A percentile compares a stretch with the other conserved stretches of the same genome.
phyloP scores from a whole-genome alignment of 2,113 vertebrate species.

The Tamias sibiricus region DNA sequence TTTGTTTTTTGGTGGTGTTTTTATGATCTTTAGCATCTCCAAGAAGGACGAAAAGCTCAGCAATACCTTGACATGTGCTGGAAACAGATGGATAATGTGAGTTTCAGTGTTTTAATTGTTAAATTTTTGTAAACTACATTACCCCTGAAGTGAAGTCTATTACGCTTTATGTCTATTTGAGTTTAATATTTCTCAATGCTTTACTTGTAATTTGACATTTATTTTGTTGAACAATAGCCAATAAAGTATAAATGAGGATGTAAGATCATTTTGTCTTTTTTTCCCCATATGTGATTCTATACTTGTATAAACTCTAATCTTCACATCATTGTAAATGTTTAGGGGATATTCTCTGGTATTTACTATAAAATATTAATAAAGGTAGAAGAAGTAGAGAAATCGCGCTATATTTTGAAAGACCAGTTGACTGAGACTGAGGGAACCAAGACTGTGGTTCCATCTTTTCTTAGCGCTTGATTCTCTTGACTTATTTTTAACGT shows the following conservation, averaged over 20 bases:
- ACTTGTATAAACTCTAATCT: neutral
- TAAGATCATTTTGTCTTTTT: neutral
- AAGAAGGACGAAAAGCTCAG: constrained; percentile 97
- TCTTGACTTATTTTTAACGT: constrained; percentile 51
- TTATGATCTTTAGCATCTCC: constrained; percentile 93
- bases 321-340: constrained; percentile 23
- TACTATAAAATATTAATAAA: constrained; percentile 36
- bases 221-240: neutral
- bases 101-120: constrained; percentile 78
- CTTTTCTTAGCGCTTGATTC: neutral
- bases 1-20: constrained; percentile 48
- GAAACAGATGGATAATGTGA: constrained; percentile 99
- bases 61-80: constrained; percentile 98
- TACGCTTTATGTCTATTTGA: neutral
- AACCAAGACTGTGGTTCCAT: constrained; percentile 35
- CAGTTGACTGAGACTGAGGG: neutral
- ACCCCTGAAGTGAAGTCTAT: constrained; percentile 42
- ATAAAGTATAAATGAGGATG: constrained; percentile 7
- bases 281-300: neutral
- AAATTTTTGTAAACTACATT: constrained; percentile 9
- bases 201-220: constrained; percentile 56
- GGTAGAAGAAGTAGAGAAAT: neutral
- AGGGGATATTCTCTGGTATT: constrained; percentile 23
- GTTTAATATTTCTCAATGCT: neutral
- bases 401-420: constrained; percentile 24